These are phyloP conservation scores for Rhyacophila brunnea DNA, from an alignment of 1,140 invertebrate species.

Conservation along the genomic window DNA sequence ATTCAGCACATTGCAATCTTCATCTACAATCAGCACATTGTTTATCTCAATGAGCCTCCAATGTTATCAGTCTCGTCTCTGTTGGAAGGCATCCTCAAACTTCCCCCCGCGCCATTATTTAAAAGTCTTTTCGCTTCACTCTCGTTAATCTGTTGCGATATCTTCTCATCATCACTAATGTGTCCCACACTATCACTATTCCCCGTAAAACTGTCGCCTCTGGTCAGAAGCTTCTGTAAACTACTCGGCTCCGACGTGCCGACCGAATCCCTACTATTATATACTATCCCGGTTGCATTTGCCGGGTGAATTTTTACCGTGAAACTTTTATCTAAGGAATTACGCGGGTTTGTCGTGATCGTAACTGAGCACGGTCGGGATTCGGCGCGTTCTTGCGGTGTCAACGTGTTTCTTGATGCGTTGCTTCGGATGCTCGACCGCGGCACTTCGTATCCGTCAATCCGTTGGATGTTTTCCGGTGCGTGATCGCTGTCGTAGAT, in stretches of 20 bases:
- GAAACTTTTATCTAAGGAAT: constrained; percentile 6
- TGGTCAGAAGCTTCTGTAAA: constrained; percentile 16
- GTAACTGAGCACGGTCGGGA: too few relatives aligned
- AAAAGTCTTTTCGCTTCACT: constrained; percentile 24
- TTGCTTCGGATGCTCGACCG: constrained; percentile 39
- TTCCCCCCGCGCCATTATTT: neutral
- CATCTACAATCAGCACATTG: too few relatives aligned
- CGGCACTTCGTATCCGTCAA: constrained; percentile 62
- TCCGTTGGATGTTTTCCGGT: constrained; percentile 37
- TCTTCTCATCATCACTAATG: constrained; percentile 23
- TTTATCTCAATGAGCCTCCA: too few relatives aligned
- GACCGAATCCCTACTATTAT: constrained; percentile 2
- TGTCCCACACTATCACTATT: constrained; percentile 11
- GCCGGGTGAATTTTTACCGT: constrained; percentile 8
- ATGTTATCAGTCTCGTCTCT: neutral
- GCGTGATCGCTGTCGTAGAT: constrained; percentile 50
- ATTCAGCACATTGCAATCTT: neutral
- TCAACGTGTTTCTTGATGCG: constrained; percentile 14
- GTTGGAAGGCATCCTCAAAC: neutral
- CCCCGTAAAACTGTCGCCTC: constrained; percentile 8
- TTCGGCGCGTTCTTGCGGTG: too few relatives aligned
- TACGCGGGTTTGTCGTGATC: neutral
- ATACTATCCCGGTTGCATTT: constrained; percentile 4
- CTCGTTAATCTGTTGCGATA: neutral
- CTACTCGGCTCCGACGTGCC: constrained; percentile 9